Percentiles rank a stretch among this genome's conserved stretches.
Conservation (phyloP, 2,113 vertebrate species). For the Anser brachyrhynchus region DNA sequence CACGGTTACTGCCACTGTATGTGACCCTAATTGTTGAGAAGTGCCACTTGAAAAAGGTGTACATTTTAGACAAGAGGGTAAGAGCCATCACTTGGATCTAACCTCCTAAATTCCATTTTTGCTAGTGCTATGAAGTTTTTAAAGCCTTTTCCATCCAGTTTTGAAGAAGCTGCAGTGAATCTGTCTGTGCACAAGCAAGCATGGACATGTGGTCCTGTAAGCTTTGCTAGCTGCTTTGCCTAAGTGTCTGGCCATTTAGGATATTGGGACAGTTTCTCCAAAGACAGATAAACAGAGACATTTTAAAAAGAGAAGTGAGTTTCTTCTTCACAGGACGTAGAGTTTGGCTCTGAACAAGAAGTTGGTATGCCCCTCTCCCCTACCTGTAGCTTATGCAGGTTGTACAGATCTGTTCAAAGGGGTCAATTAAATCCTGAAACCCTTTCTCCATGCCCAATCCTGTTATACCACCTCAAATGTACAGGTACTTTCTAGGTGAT, state of each 20-base stretch:
- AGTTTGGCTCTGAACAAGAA: background rate
- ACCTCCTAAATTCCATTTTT: background rate
- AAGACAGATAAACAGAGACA: background rate
- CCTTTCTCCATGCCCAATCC: background rate
- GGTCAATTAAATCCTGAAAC: background rate
- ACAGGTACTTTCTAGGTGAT: background rate
- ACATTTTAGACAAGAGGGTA: background rate
- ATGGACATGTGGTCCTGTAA: background rate
- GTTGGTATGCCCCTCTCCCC: background rate
- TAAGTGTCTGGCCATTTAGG: background rate
- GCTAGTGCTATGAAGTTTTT: background rate
- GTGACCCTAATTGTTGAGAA: background rate
- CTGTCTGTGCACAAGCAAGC: background rate
- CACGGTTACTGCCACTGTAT: fast-evolving
- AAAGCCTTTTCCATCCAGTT: background rate
- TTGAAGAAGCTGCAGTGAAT: background rate
- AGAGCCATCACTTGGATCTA: background rate
- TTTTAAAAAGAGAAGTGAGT: background rate
- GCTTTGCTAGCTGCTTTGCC: background rate
- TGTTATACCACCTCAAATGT: background rate
- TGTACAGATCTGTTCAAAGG: background rate
- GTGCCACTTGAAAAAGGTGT: background rate
- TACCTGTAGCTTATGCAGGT: background rate
- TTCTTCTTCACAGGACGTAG: background rate
- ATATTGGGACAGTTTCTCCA: background rate